Evolutionary conservation across 2,113 vertebrate species (phyloP).

Genomic region (Trinectes maculatus): DNA sequence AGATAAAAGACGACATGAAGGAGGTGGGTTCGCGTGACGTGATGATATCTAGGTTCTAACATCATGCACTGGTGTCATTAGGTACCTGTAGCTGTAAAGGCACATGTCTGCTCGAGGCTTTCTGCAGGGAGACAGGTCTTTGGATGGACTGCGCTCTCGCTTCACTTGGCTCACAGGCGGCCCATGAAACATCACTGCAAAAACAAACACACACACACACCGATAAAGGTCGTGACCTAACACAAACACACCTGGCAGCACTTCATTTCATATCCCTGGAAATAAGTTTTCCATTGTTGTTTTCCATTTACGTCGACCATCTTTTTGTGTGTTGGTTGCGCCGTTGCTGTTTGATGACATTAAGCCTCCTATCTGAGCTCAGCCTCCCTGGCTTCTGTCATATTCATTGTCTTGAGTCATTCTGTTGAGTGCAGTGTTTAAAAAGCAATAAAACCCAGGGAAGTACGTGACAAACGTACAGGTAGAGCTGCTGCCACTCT

Average conservation of each 20-base stretch:
- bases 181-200: constrained; percentile 91
- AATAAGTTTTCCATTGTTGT: too few relatives aligned
- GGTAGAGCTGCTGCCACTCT: background rate
- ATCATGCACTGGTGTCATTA: background rate
- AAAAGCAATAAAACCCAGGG: constrained; percentile 26
- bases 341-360: too few relatives aligned
- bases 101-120: constrained; percentile 89
- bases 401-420: constrained; percentile 4
- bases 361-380: too few relatives aligned
- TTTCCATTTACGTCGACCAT: too few relatives aligned
- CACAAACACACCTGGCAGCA: too few relatives aligned
- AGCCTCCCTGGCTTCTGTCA: too few relatives aligned
- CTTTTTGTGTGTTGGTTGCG: too few relatives aligned
- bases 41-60: background rate
- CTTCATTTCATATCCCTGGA: too few relatives aligned
- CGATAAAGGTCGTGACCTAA: too few relatives aligned
- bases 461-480: background rate
- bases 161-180: constrained; percentile 91
- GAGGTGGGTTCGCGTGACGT: background rate
- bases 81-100: constrained; percentile 94
- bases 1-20: constrained; percentile 3
- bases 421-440: constrained; percentile 5
- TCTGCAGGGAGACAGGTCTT: constrained; percentile 87
- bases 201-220: background rate
- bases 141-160: constrained; percentile 86